Evolutionary conservation across 2,888 invertebrate species (phyloP), one percentile per base, ranked within the genome.

Genomic region (Lasioglossum zephyrum): DNA sequence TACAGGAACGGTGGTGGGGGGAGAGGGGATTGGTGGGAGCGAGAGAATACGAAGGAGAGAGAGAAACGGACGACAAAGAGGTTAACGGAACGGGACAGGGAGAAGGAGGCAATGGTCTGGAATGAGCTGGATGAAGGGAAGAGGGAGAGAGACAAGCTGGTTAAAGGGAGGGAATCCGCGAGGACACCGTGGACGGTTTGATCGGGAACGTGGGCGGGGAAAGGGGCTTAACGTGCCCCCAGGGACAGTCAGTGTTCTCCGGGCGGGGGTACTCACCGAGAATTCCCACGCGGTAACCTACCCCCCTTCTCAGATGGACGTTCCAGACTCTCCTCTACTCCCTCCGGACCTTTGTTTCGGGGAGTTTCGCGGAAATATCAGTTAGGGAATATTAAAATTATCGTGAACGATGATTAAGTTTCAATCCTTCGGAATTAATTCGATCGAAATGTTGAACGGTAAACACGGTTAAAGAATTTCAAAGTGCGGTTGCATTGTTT

Each of bases 261-360:
- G 70, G 77, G 75, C 73, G 72, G 76, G 8, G 11, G 44, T 73
- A 69, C 57, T 77, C 76, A 86, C 84, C 78, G 88, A 88, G 90
- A 90, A 87, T 87, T 88, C 81, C 85, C 90, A 90, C 88, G 88
- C 90, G 88, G 89, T 82, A 73, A 83, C 77, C 81, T 79, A 83
- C 84, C 84, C 87, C 84, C 66, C 69, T 44, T 63, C 22, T 22
- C 8, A 47, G 80, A 80, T 85, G 74, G 60, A 39, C 72, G 78
- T 82, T 85, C 77, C 57, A 60, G 66, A 66, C 79, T 84, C 69
- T 18, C 31, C 70, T 47, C 44, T 66, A 31, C 18, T 47, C 63
- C 26, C 60, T 63, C 39, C 16, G 57, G 22, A 26, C 60, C 53
- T 31, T 66, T 44, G 36, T 73, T 22, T 60, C 26, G 26, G 26